Evolutionary conservation across 2,797 vertebrate species (phyloP).

Genomic region (Acanthopagrus latus): DNA sequence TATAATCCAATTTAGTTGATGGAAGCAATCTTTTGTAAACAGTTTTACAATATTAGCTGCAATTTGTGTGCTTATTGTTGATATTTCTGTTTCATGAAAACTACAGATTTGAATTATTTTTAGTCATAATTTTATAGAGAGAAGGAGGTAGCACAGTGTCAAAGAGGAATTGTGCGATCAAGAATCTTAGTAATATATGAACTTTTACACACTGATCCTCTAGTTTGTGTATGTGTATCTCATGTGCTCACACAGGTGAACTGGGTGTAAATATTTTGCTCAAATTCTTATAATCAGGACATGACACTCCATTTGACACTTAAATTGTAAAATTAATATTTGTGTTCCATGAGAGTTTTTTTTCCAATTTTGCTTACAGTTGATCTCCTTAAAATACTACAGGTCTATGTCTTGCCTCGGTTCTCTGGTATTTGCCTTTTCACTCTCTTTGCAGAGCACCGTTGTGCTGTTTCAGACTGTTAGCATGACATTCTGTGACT

Average conservation of each 20-base stretch:
- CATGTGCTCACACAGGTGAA: conserved; percentile 16
- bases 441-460: conserved; percentile 53
- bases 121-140: conserved; percentile 37
- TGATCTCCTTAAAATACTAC: conserved; percentile 60
- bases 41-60: conserved; percentile 22
- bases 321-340: conserved; percentile 25
- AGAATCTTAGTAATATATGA: conserved; percentile 31
- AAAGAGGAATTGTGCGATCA: conserved; percentile 37
- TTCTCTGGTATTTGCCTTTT: conserved; percentile 62
- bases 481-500: conserved; percentile 84
- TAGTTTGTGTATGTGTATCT: conserved; percentile 25
- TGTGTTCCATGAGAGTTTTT: conserved; percentile 36
- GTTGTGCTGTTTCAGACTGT: conserved; percentile 77
- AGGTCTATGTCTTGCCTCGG: conserved; percentile 56
- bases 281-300: not conserved
- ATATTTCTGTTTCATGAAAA: conserved; percentile 15
- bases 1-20: conserved; percentile 14
- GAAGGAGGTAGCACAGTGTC: conserved; percentile 19
- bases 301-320: conserved; percentile 13
- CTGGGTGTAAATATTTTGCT: conserved; percentile 36
- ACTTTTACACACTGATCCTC: not conserved
- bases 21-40: conserved; percentile 12
- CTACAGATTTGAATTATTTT: conserved; percentile 34
- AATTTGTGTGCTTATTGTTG: conserved; percentile 18
- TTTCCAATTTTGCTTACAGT: conserved; percentile 28